Evolutionary conservation across 2,113 vertebrate genomes (phyloP).

Genomic region (Peromyscus polionotus): DNA sequence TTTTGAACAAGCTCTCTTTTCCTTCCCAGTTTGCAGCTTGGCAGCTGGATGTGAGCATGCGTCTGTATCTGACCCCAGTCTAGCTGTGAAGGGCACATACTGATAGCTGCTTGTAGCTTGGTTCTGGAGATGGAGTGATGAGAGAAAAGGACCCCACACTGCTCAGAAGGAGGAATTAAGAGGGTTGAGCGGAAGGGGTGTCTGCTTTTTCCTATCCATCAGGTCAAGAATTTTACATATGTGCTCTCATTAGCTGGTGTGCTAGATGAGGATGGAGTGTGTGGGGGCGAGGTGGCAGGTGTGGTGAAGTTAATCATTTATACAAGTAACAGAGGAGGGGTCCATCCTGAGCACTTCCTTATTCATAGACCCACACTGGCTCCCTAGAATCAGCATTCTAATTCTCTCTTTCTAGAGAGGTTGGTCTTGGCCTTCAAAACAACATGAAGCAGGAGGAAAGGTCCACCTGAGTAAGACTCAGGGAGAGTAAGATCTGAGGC

Average conservation of each 20-base stretch:
- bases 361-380: background rate
- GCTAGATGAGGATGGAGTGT: background rate
- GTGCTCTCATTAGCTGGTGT: background rate
- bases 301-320: background rate
- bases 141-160: background rate
- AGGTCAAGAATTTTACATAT: background rate
- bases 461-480: accelerated
- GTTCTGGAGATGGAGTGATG: background rate
- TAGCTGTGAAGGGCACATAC: background rate
- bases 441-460: background rate
- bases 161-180: background rate
- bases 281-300: background rate
- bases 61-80: constrained; percentile 2
- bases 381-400: background rate
- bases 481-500: background rate
- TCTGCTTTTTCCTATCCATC: too few species aligned
- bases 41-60: constrained; percentile 16
- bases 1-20: constrained; percentile 63
- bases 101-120: background rate
- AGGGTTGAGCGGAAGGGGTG: background rate
- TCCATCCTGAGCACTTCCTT: background rate
- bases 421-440: background rate
- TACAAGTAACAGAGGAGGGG: background rate
- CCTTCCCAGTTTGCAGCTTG: constrained; percentile 60
- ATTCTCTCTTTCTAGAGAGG: background rate